Evolutionary conservation across 2,888 invertebrate genomes (phyloP), one percentile per base, ranked within the genome.

Genomic region (Agriopis marginaria): DNA sequence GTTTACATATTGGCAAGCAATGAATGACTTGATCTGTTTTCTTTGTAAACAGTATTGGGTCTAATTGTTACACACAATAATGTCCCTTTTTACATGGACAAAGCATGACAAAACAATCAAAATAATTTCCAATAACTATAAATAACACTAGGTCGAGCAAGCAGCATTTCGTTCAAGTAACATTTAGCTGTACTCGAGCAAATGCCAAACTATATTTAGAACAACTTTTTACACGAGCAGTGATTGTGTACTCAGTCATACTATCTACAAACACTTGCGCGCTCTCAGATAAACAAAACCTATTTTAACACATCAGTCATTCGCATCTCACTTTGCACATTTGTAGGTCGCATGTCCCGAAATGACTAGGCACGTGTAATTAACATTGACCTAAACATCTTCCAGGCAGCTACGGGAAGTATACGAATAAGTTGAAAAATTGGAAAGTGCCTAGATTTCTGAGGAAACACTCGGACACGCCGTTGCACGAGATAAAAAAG

Each of bases 361-460:
- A 63, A 59, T 64, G 42, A 44, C n/a, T 47, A 23, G 17, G 17
- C 17, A 23, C 17, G 17, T 23, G 47, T 12, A 12, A 47, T 47
- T 47, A 5, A 60, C 49, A 39, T 32, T 23, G 10, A 55, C 14
- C 59, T 61, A 12, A 32, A 55, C 47, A 32, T 63, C 10, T 93
- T 91, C 72, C 88, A 94, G 95, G 96, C 44, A 95, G 95, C 82
- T 95, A 95, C 75, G 95, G 96, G 63, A 93, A 94, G 83, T 95
- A 95, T 71, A 91, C 94, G 39, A 94, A 93, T 61, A 96, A 95
- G 85, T 80, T 96, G 73, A 96, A 95, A 84, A 95, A 95, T 76
- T 96, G 96, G 96, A 96, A 96, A 87, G 95, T 97, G 75, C 96
- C 96, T 53, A 95, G 95, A 78, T 96, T 96, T 82, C 87, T 96